Evolutionary conservation across 2,888 invertebrate species (phyloP), one percentile per base, ranked within the genome.

Genomic region (Agrochola lota): DNA sequence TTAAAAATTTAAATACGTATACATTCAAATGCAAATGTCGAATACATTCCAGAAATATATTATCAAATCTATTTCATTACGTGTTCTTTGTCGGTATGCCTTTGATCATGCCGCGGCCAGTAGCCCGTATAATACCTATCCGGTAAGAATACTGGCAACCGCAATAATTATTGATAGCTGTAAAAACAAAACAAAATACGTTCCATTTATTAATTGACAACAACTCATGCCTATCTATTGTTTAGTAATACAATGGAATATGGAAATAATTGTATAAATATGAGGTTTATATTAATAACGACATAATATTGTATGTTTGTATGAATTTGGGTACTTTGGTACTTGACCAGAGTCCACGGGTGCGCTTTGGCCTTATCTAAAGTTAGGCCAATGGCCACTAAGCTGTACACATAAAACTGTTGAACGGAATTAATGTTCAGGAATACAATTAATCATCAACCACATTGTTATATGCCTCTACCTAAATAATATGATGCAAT

Each of bases 21-120:
- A 46, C 40, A 66, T 80, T 84, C 46, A 64, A 74, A 85, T 73
- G 40, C 62, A 60, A 82, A 85, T 77, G 66, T 70, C 52, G 7
- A 59, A 66, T 63, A 72, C 69, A 82, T 85, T 85, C 83, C 72
- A 73, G 23, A 82, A 59, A 70, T 72, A 55, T 40, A 40, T 60
- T 70, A 75, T 55, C 71, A 63, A 82, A 77, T 78, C 62, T 67
- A 74, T 60, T 78, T 62, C 17, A 62, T 63, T 74, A 52, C 49
- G 35, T 81, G 69, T 46, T 89, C 83, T 80, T 78, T 86, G 87
- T 43, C 70, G 59, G 70, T 69, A 26, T 43, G 69, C 79, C 17
- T 88, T 89, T 89, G 88, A 89, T 85, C 77, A 43, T 62, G 80
- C 89, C 69, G 69, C 69, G 20, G 69, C 59, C 82, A 83, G 77